phyloP scores from a whole-genome alignment of 2,888 invertebrate species.

The Sepioteuthis lessoniana region DNA sequence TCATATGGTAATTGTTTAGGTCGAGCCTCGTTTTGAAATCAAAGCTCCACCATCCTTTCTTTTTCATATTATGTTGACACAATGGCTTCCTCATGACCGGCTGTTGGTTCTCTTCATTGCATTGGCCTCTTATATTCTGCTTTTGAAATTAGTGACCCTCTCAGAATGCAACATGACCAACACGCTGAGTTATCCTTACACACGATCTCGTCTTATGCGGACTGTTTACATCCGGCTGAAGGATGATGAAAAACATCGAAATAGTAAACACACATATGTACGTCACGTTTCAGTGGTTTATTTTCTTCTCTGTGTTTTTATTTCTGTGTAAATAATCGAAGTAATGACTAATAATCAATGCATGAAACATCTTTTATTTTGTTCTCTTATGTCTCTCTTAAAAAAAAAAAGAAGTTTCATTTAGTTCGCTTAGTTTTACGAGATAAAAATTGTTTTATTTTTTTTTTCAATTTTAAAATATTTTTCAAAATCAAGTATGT shows the following conservation, averaged over 20 bases:
- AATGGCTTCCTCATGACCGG: background rate
- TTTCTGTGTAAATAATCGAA: no score
- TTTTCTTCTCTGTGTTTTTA: no score
- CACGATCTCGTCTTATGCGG: slow-evolving; percentile 71
- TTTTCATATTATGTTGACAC: background rate
- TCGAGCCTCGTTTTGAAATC: slow-evolving; percentile 8
- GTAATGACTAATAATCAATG: no score
- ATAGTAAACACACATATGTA: slow-evolving; percentile 65
- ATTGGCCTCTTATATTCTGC: background rate
- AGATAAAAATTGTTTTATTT: no score
- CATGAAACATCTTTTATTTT: no score
- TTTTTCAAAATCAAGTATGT: no score
- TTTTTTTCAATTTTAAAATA: no score
- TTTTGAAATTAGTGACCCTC: background rate
- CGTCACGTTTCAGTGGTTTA: slow-evolving; percentile 44
- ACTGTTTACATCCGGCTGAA: slow-evolving; percentile 62
- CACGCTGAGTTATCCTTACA: slow-evolving; percentile 13
- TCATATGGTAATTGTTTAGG: background rate
- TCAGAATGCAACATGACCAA: background rate
- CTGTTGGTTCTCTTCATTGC: background rate
- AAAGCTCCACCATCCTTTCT: background rate
- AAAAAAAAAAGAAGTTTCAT: no score
- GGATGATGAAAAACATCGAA: slow-evolving; percentile 64
- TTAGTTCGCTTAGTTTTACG: no score
- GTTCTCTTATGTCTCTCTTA: no score